Evolutionary conservation across 2,797 vertebrate genomes (phyloP).

Genomic region (Anisognathus igniventris): DNA sequence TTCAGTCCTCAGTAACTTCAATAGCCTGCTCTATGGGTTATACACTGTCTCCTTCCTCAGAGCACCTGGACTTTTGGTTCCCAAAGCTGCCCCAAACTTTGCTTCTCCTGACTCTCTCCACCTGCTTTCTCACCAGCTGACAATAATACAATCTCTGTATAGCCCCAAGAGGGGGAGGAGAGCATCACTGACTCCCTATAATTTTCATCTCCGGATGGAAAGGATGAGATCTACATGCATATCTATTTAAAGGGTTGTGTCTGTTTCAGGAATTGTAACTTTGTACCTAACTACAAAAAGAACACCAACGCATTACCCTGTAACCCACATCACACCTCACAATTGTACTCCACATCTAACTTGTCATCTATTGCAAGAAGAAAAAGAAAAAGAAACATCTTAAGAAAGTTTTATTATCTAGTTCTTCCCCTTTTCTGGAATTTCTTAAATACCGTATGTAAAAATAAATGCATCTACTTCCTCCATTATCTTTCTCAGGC

Average conservation of each 20-base stretch:
- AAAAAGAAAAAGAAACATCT: not conserved
- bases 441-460: not conserved
- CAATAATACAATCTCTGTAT: not conserved
- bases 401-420: slow-evolving; percentile 1
- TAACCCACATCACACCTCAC: slow-evolving; percentile 41
- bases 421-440: slow-evolving; percentile 28
- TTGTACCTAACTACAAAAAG: slow-evolving; percentile 38
- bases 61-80: not conserved
- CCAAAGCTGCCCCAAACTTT: not conserved
- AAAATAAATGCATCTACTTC: not conserved
- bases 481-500: not conserved
- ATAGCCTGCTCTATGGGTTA: not conserved
- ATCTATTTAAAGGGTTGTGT: slow-evolving; percentile 46
- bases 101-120: not conserved
- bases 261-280: slow-evolving; percentile 35
- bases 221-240: slow-evolving; percentile 27
- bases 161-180: slow-evolving; percentile 21
- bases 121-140: not conserved
- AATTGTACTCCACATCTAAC: slow-evolving; percentile 23
- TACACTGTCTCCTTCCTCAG: not conserved
- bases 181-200: slow-evolving; percentile 32
- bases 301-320: slow-evolving; percentile 39
- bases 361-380: slow-evolving; percentile 18
- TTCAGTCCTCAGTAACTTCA: not conserved
- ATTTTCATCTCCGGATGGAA: slow-evolving; percentile 40